Evolutionary conservation across 2,797 vertebrate species (phyloP), one percentile per base, ranked within the genome.

Genomic region (Clarias platycephalus): DNA sequence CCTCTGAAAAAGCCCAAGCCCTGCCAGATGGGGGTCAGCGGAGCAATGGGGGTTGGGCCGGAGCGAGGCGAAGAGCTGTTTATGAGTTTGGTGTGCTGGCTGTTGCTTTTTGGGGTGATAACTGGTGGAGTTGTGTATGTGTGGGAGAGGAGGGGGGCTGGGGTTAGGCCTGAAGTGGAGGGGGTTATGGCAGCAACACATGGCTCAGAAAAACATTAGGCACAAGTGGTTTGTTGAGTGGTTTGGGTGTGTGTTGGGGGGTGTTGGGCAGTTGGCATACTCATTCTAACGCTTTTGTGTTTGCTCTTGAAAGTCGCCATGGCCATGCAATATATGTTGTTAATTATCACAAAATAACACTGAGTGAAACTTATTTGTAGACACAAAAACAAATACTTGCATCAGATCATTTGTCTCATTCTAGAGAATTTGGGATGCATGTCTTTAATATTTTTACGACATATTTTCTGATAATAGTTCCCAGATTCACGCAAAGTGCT

Each of bases 1-100:
- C 81, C 86, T 86, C 78, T 83, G 60, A 86, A 62, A 86, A 89
- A 87, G 85, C 86, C 85, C 88, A 91, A 80, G 85, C 78, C 68
- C 77, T n/a, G 80, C 84, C 95, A 95, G 94, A 95, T 95, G 94
- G 94, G 93, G 93, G 93, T 93, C 91, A 91, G 90, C 89, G 89
- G 91, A 91, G 92, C 37, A 63, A 22, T 80, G 83, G 60, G 80
- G 82, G 53, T 40, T 83, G 81, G 84, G 84, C 67, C 62, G 71
- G 60, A 78, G 62, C 76, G 68, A 77, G 76, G 79, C 37, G n/a
- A 74, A 70, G 75, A 83, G 86, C 68, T 93, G 93, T 94, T 92
- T 93, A 91, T 90, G 92, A 93, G 91, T 79, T 60, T 49, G 26
- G 49, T 67, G 71, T 37, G 37, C 81, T 87, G 60, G 78, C 78